phyloP scores from a whole-genome alignment of 1,140 invertebrate genomes.

The Anthonomus grandis region DNA sequence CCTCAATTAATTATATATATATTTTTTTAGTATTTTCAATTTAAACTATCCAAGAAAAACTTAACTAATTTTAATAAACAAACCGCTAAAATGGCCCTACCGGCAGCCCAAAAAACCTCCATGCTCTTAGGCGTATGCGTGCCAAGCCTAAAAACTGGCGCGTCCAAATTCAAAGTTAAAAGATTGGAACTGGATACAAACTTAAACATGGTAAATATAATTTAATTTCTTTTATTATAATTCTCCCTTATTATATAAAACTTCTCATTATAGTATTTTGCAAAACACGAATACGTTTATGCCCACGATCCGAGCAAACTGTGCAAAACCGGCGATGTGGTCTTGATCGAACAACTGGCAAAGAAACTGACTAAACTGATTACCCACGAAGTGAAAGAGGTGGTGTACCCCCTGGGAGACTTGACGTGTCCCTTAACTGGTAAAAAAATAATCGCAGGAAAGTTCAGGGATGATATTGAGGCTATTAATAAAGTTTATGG shows the following conservation, averaged over 20 bases:
- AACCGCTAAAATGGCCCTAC: slow-evolving; percentile 39
- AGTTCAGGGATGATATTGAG: slow-evolving; percentile 73
- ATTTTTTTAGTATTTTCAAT: too few species aligned
- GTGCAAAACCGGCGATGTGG: slow-evolving; percentile 79
- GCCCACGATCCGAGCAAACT: slow-evolving; percentile 72
- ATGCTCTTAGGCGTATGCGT: slow-evolving; percentile 68
- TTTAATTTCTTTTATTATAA: too few species aligned
- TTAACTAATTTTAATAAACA: not conserved
- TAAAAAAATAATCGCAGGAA: slow-evolving; percentile 67
- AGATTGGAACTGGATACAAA: slow-evolving; percentile 65
- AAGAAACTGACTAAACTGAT: slow-evolving; percentile 71
- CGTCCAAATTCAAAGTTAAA: slow-evolving; percentile 69
- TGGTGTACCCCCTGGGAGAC: slow-evolving; percentile 79
- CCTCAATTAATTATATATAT: too few species aligned
- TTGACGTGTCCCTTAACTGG: slow-evolving; percentile 78
- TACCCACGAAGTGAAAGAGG: slow-evolving; percentile 73
- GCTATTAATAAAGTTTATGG: slow-evolving; percentile 67
- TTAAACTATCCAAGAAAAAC: too few species aligned
- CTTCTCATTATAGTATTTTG: slow-evolving; percentile 76
- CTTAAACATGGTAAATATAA: slow-evolving; percentile 61
- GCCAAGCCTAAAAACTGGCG: slow-evolving; percentile 69
- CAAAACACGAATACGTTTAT: slow-evolving; percentile 65
- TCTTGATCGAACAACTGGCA: slow-evolving; percentile 70
- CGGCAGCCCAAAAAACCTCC: slow-evolving; percentile 36
- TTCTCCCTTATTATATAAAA: slow-evolving; percentile 18